Conservation (phyloP, 2,888 invertebrate species). For the Ectemnius lituratus region DNA sequence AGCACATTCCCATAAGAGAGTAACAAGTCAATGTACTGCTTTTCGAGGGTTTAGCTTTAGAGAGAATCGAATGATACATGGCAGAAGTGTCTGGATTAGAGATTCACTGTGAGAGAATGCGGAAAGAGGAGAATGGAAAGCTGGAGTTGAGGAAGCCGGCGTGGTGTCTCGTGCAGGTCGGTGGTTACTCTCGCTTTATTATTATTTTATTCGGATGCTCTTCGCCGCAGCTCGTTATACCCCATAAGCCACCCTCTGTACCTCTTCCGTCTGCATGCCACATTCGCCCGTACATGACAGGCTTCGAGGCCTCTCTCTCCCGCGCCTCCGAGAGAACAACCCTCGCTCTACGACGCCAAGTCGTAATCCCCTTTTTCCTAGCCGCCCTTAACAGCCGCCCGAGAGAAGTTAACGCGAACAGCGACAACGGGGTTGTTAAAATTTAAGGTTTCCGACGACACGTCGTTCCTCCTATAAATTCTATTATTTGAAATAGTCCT, state of each 20-base stretch:
- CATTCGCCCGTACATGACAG: constrained; percentile 30
- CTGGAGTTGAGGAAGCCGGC: constrained; percentile 29
- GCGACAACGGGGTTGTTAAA: constrained; percentile 66
- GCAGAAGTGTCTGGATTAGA: constrained; percentile 10
- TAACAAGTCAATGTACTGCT: too few species aligned
- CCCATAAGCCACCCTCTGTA: constrained; percentile 54
- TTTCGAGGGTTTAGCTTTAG: too few species aligned
- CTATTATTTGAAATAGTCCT: constrained; percentile 60
- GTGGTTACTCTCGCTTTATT: constrained; percentile 67
- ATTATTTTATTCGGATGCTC: constrained; percentile 75
- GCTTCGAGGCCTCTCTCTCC: constrained; percentile 31
- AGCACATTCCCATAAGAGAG: too few species aligned
- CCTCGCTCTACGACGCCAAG: constrained; percentile 30
- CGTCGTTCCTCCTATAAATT: constrained; percentile 69
- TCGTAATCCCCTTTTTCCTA: constrained; percentile 49
- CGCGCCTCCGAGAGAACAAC: constrained; percentile 23
- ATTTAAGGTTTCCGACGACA: constrained; percentile 76
- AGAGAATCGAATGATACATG: too few species aligned
- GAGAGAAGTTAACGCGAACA: constrained; percentile 46
- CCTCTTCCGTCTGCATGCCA: constrained; percentile 35
- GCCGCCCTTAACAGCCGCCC: constrained; percentile 49
- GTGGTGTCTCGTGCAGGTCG: constrained; percentile 21
- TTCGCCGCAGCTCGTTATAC: constrained; percentile 63
- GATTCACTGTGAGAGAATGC: constrained; percentile 23
- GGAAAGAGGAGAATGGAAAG: constrained; percentile 21